Percentiles rank a stretch among this genome's conserved stretches.
Conservation (phyloP, 2,888 invertebrate genomes). For the Machimus rusticus region DNA sequence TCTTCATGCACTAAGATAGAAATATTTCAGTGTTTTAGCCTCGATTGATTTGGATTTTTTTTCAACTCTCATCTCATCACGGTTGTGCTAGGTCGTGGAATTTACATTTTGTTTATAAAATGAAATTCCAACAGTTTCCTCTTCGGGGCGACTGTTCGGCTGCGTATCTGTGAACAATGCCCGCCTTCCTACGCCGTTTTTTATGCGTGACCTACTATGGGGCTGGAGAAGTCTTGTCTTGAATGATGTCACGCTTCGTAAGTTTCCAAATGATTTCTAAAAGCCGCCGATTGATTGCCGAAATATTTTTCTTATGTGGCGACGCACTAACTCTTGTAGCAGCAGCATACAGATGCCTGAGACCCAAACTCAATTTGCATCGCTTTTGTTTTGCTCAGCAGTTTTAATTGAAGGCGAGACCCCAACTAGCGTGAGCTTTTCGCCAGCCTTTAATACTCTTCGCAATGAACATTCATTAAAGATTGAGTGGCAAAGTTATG, state of each 20-base stretch:
- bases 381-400: not conserved
- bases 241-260: conserved; percentile 10
- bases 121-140: not conserved
- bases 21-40: not conserved
- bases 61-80: not conserved
- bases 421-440: not conserved
- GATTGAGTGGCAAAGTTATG: not conserved
- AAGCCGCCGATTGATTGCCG: not conserved
- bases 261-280: conserved; percentile 2
- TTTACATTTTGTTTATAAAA: not conserved
- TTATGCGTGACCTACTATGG: conserved; percentile 13
- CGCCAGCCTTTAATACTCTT: not conserved
- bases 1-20: not conserved
- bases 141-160: not conserved
- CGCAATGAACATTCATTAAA: not conserved
- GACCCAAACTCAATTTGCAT: not conserved
- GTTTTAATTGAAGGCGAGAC: not conserved
- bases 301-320: not conserved
- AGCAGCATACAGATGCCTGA: not conserved
- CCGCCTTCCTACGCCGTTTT: not conserved
- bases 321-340: not conserved
- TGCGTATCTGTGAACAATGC: not conserved
- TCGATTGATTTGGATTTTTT: not conserved
- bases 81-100: not conserved
- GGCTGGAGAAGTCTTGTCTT: not conserved